Base-by-base conservation (phyloP, 1,140 invertebrate genomes). In the Spodoptera litura region DNA sequence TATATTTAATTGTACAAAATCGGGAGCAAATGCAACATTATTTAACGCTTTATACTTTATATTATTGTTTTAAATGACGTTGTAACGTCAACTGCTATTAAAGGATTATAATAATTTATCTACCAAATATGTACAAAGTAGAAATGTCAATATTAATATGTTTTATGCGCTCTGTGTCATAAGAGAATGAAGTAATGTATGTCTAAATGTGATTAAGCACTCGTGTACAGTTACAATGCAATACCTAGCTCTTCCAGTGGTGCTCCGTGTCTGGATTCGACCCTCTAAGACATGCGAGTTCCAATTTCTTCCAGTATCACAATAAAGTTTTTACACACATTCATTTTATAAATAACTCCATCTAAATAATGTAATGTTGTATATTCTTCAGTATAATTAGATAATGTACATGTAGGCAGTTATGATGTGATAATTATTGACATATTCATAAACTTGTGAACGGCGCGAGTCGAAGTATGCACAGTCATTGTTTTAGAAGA, bases 381-480 rank as follows among this genome's bases (percentile, higher is more conserved):
- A 78, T 75, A 80, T 59, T 68, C 55, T 74, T 72, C 55, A 76
- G 35, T 68, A 61, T 80, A 87, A 55, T 77, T 88, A 85, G 81
- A 83, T 83, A 20, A 44, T 44, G 38, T 44, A 82, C 84, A 80
- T 86, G 80, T 84, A 88, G 86, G 71, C 81, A 84, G 83, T 84
- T 85, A 83, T 59, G 72, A 86, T 86, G 84, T 89, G 84, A 85
- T 86, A 88, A 85, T 82, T 84, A 83, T 78, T 73, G 66, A 62
- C 80, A 78, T 86, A 83, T 81, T 83, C 80, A 84, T 84, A 85
- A 80, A 82, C 70, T 62, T 82, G 79, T 77, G 62, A 79, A 82
- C 27, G 44, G 56, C 71, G 71, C 71, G 44, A 73, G 71, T 73
- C 38, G 68, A 25, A 52, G 52, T 25, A 73, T 49, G 71, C 71